phyloP scores from a whole-genome alignment of 2,888 invertebrate genomes.

The Malachius bipustulatus region DNA sequence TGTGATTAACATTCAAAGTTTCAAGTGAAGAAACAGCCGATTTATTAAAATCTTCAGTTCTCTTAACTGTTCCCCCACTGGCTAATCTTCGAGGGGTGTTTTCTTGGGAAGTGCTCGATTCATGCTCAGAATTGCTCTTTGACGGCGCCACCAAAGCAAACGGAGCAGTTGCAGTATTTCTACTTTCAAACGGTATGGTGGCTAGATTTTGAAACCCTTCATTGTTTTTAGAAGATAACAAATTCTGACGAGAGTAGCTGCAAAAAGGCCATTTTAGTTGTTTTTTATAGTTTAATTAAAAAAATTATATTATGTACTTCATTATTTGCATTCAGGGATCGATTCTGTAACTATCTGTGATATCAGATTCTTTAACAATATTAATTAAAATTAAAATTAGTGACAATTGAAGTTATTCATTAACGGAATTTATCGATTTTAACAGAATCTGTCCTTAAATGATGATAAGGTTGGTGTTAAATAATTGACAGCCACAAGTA shows the following conservation, averaged over 20 bases:
- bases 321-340: too few relatives aligned
- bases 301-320: too few relatives aligned
- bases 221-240: conserved; percentile 68
- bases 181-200: conserved; percentile 41
- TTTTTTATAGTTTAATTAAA: too few relatives aligned
- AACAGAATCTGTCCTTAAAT: too few relatives aligned
- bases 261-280: too few relatives aligned
- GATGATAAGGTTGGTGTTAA: too few relatives aligned
- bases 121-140: conserved; percentile 29
- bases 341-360: too few relatives aligned
- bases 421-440: too few relatives aligned
- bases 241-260: conserved; percentile 81
- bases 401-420: too few relatives aligned
- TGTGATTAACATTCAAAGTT: conserved; percentile 44
- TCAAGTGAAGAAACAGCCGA: conserved; percentile 38
- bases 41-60: conserved; percentile 12
- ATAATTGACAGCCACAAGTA: too few relatives aligned
- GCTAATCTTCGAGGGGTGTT: conserved; percentile 24
- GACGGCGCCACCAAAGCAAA: conserved; percentile 22
- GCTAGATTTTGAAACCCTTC: conserved; percentile 45
- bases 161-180: conserved; percentile 41
- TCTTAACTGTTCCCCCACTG: conserved; percentile 6
- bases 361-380: too few relatives aligned
- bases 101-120: conserved; percentile 27
- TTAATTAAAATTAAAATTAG: too few relatives aligned